These are phyloP conservation scores for Eugnorisma glareosa DNA, from an alignment of 2,888 invertebrate genomes.

Conservation along the genomic window DNA sequence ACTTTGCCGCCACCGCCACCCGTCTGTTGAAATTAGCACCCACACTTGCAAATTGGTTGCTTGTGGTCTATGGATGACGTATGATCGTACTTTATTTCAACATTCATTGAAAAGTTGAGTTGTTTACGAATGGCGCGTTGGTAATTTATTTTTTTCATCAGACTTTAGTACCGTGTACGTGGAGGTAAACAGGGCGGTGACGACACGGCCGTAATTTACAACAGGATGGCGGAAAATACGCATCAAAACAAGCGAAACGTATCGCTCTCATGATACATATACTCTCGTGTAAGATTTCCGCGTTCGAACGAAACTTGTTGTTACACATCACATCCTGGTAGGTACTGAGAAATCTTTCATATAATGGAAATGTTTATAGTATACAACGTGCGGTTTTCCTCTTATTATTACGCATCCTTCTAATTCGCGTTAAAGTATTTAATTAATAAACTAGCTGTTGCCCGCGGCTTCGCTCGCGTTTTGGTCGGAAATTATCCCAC, in stretches of 20 bases:
- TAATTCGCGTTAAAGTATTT: conserved; percentile 54
- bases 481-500: too few relatives aligned
- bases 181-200: conserved; percentile 61
- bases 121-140: conserved; percentile 50
- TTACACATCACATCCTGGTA: conserved; percentile 78
- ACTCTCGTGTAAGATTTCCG: conserved; percentile 72
- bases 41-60: conserved; percentile 72
- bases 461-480: too few relatives aligned
- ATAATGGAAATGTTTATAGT: conserved; percentile 70
- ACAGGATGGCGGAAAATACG: conserved; percentile 73
- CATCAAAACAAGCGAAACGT: conserved; percentile 73
- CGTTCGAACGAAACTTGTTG: conserved; percentile 67
- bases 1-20: conserved; percentile 69
- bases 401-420: conserved; percentile 70
- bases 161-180: conserved; percentile 43
- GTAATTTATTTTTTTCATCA: conserved; percentile 56
- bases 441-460: too few relatives aligned
- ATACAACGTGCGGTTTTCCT: conserved; percentile 75
- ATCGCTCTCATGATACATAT: conserved; percentile 67
- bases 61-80: conserved; percentile 66
- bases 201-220: conserved; percentile 60
- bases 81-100: conserved; percentile 62
- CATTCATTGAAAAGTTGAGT: conserved; percentile 65
- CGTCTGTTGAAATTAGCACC: conserved; percentile 78
- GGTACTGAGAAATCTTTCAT: conserved; percentile 76